A percentile compares a stretch with the other conserved stretches of the same genome.
phyloP scores from a whole-genome alignment of 1,140 invertebrate species.

The Ganaspis sp. region DNA sequence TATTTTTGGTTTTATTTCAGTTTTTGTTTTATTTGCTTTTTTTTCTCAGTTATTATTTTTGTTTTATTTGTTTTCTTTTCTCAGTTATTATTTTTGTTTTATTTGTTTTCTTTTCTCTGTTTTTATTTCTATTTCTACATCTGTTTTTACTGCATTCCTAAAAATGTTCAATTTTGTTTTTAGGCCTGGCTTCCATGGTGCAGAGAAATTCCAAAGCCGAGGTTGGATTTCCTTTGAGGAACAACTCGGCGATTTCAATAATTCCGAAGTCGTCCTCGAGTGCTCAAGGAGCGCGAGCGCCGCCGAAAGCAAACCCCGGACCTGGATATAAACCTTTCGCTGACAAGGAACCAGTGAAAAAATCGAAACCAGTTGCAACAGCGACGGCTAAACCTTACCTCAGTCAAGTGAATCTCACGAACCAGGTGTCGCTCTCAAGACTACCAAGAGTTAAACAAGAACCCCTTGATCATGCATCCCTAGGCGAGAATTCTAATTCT shows the following conservation, averaged over 20 bases:
- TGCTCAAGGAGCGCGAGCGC: slow-evolving; percentile 64
- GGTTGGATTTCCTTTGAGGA: slow-evolving; percentile 78
- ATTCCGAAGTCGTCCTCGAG: slow-evolving; percentile 77
- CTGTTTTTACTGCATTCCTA: too few species aligned
- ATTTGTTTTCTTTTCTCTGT: too few species aligned
- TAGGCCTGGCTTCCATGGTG: slow-evolving; percentile 74
- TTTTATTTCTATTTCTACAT: not conserved
- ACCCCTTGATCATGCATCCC: slow-evolving; percentile 64
- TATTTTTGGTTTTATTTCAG: too few species aligned
- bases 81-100: too few species aligned
- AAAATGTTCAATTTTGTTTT: slow-evolving; percentile 50
- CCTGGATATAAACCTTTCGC: slow-evolving; percentile 68
- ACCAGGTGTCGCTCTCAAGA: slow-evolving; percentile 70
- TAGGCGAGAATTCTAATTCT: slow-evolving; percentile 73
- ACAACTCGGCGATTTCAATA: slow-evolving; percentile 82
- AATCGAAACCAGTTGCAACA: slow-evolving; percentile 70
- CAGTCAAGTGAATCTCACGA: slow-evolving; percentile 65
- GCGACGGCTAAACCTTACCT: slow-evolving; percentile 68
- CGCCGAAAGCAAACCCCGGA: slow-evolving; percentile 63
- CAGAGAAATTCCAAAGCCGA: slow-evolving; percentile 77
- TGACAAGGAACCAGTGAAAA: slow-evolving; percentile 65
- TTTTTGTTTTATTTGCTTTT: too few species aligned
- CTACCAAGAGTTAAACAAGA: slow-evolving; percentile 68
- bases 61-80: too few species aligned
- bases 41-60: too few species aligned